Base-by-base conservation (phyloP, 1,140 invertebrate species). In the Conus ventricosus region DNA sequence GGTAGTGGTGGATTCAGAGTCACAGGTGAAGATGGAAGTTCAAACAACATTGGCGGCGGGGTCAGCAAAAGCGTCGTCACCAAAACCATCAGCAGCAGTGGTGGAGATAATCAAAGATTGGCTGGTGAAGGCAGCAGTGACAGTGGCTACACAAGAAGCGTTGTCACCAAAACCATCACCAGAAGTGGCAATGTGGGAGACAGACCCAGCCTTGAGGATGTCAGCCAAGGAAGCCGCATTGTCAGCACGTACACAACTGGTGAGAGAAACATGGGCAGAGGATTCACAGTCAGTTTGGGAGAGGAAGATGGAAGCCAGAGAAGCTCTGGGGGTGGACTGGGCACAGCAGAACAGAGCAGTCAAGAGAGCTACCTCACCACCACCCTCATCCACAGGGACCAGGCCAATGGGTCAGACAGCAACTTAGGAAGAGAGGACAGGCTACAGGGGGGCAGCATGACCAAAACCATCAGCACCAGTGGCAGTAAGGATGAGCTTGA, bases 381-480 rank as follows among this genome's bases (percentile, higher is more conserved):
- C 8, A 60, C 57, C 55, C 8, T 60, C 57, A 60, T 8, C 15
- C 8, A 15, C 8, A 15, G 57, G 15, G 57, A 60, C 57, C 8
- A 8, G 15, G 8, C 15, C 57, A 60, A 4, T 60, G 57, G 57
- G 8, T 15, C 15, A 15, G 57, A 15, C 57, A 60, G 57, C 15
- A 15, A 71, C 6, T 71, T 23, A 1, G 67, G 20, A 23, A 13
- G 17, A 71, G 20, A 20, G 13, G 67, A 71, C 17, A 71, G 6
- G 67, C 0, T 23, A 71, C 15, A 60, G 57, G 23, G 76, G n/a
- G 39, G 76, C 27, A 78, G n/a, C 7, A 6, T 78, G 23, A 78
- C 76, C n/a, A 78, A 39, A 78, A 78, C 76, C 76, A 78, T 78
- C 76, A 78, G 7, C n/a, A 78, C 25, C n/a, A 54, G 80, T 6